These are phyloP conservation scores for Onychomys leucogaster DNA, from an alignment of 2,797 vertebrate genomes.

Conservation along the genomic window DNA sequence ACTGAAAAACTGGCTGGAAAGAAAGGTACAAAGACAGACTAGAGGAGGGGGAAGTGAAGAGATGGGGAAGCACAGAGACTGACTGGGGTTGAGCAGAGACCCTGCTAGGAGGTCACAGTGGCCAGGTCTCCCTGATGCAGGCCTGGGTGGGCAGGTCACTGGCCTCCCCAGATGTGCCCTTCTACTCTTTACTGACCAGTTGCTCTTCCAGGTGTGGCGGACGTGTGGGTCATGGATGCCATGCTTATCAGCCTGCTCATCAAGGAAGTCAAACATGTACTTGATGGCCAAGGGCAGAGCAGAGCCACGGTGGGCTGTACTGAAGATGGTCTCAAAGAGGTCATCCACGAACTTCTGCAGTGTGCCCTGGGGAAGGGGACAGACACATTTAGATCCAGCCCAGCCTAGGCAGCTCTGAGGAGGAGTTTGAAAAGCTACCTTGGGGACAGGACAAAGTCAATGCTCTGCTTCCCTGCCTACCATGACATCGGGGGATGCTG, in stretches of 20 bases:
- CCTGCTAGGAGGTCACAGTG: background rate
- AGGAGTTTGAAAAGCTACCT: background rate
- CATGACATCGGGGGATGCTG: accelerated
- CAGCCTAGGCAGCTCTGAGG: background rate
- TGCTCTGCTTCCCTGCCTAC: no score
- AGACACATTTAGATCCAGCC: background rate
- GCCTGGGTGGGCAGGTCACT: background rate
- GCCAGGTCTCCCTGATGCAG: accelerated
- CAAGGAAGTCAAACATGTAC: constrained; percentile 99
- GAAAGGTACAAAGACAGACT: background rate
- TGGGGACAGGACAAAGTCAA: background rate
- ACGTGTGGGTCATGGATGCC: constrained; percentile 97
- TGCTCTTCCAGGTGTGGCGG: constrained; percentile 99
- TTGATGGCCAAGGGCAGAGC: constrained; percentile 98
- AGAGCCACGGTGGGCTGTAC: constrained; percentile 97
- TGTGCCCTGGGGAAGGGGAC: constrained; percentile 91
- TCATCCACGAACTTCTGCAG: constrained; percentile 99
- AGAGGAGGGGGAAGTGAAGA: background rate
- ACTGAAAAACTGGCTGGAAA: background rate
- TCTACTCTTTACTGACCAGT: constrained; percentile 92
- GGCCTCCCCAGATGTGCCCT: accelerated
- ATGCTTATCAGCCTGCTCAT: constrained; percentile 98
- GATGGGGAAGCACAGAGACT: no score
- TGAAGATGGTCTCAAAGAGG: constrained; percentile 99
- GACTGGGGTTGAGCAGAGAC: accelerated